These are phyloP conservation scores for Spisula solida DNA, from an alignment of 2,888 invertebrate genomes.

Conservation along the genomic window DNA sequence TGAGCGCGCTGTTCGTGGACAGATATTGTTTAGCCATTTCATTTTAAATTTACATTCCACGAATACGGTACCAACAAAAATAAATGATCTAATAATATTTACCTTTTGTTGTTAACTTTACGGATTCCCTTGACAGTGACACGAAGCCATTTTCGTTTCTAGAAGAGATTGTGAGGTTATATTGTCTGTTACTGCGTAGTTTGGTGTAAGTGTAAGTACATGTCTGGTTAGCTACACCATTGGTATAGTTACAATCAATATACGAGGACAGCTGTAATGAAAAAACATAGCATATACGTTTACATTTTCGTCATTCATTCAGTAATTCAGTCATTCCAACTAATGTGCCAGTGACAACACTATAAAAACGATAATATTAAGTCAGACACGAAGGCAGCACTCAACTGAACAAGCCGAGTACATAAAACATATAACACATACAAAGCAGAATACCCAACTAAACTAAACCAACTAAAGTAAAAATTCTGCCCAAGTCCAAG, in stretches of 20 bases:
- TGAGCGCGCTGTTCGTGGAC: too few species aligned
- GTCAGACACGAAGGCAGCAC: too few species aligned
- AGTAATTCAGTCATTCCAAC: not conserved
- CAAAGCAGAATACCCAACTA: too few species aligned
- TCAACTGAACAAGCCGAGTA: too few species aligned
- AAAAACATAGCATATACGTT: not conserved
- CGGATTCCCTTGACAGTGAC: conserved; percentile 20
- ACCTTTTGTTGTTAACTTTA: conserved; percentile 52
- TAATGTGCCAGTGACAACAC: not conserved
- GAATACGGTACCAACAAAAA: too few species aligned
- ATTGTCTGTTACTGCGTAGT: conserved; percentile 35
- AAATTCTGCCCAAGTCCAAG: too few species aligned
- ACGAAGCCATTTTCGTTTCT: conserved; percentile 35
- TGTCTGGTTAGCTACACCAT: conserved; percentile 38
- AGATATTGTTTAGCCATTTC: too few species aligned
- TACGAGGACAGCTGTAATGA: conserved; percentile 23
- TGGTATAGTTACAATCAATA: conserved; percentile 33
- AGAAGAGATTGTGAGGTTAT: conserved; percentile 43
- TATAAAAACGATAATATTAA: too few species aligned
- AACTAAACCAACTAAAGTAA: too few species aligned
- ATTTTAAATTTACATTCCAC: too few species aligned
- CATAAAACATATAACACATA: too few species aligned
- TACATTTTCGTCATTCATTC: too few species aligned
- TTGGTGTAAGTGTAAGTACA: conserved; percentile 45
- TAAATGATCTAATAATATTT: not conserved